Base-by-base conservation (phyloP, 23 tunicate species). In the Halocynthia aurantium region DNA sequence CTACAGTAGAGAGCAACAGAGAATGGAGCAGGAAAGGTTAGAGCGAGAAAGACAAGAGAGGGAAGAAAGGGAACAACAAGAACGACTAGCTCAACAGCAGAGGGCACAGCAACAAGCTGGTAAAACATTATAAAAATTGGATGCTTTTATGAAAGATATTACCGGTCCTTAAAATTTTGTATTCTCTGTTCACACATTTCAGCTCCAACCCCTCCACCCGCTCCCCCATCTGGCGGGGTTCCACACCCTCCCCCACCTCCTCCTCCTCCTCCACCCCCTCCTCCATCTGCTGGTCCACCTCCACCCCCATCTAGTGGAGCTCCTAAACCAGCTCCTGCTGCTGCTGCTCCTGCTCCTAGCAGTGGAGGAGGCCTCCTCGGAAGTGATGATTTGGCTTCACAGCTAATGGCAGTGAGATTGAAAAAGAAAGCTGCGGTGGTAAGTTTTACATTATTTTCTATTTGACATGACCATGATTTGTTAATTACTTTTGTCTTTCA, bases 321-420 rank as follows among this genome's bases (percentile, higher is more conserved):
- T 31, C 44, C 44, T 31, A 31, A 31, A 53, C 60, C 63, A 56
- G 57, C 56, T 10, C 56, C 77, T 9, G 56, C 75, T 6, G 1
- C 52, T 49, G 82, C 60, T 56, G 53, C 72, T 67, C 71, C 60
- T 56, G 53, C 72, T 67, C 71, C 72, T 7, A 76, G 81, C 17
- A 81, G 71, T 15, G 63, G 76, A 8, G 81, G 81, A 6, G 66
- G 83, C n/a, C n/a, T n/a, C n/a, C n/a, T n/a, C 0, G 81, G 72
- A 4, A 61, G 52, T 50, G 79, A 76, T 21, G 80, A 76, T n/a
- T 53, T 87, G 72, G 93, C 93, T 12, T 68, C 93, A 22, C 83
- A 86, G 7, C 52, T 87, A 50, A 68, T 81, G 7, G 80, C 82
- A 7, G 86, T 81, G 5, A 77, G 77, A 62, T 76, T 87, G 67